Base-by-base conservation (phyloP, 2,888 invertebrate genomes). In the Idaea dimidiata region DNA sequence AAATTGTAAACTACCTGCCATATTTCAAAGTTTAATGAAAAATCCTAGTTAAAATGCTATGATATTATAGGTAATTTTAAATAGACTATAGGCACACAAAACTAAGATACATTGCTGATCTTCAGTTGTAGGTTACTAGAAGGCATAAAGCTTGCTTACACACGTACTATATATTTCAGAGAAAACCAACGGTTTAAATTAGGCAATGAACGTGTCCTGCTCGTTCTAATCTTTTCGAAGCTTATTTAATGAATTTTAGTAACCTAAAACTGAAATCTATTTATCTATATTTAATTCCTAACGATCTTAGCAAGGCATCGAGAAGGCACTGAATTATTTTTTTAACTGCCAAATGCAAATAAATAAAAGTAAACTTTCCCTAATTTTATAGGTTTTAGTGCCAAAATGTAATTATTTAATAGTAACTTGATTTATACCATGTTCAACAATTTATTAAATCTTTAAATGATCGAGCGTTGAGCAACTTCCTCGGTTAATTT, bases 391-490 rank as follows among this genome's bases (percentile, higher is more conserved):
- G 24, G 24, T 24, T 24, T 3, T 24, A 3, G 24, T 24, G 24
- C 24, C 24, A 24, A 24, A 24, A 24, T 24, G 24, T 24, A 3
- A 3, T 24, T 24, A 24, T 24, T 24, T 24, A 24, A 3, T 24
- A 24, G 24, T 24, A 24, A 24, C 24, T 24, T 24, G 24, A 24
- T 24, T 24, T 1, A 24, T 5, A 24, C 5, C 24, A 24, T 24
- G 24, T 24, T 3, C 24, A 24, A 24, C 5, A 24, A 5, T 24
- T 24, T 24, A 24, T 10, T 10, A 18, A 57, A 24, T 16, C 18
- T n/a, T 14, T 31, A 8, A 71, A 70, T 87, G 86, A 88, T 87
- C 88, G 87, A 79, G 73, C 62, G 69, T 82, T 83, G 83, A 84
- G 83, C 84, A 81, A 82, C 66, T 62, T 64, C 33, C 10, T 32